Evolutionary conservation across 2,797 vertebrate species (phyloP).

Genomic region (Gallinago stenura): DNA sequence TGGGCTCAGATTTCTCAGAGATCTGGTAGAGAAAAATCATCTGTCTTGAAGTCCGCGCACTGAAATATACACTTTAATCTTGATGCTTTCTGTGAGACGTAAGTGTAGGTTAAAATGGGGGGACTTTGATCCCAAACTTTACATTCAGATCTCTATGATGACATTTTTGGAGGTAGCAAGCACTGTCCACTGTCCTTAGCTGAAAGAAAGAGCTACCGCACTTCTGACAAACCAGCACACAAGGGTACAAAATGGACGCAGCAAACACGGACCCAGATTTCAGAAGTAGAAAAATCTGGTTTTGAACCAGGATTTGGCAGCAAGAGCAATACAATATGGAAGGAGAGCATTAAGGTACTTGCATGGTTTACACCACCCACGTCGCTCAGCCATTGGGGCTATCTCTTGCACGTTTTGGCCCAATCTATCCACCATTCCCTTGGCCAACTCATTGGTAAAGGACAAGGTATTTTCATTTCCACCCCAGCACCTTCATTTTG

Average conservation of each 20-base stretch:
- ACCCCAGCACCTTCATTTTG: neutral
- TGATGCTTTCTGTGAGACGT: neutral
- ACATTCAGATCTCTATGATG: fast-evolving
- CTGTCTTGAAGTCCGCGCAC: neutral
- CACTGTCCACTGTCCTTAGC: neutral
- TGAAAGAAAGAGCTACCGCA: neutral
- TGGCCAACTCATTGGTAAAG: neutral
- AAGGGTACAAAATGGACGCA: neutral
- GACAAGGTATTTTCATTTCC: neutral
- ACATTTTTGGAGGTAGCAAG: neutral
- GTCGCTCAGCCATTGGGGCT: fast-evolving
- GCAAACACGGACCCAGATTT: neutral
- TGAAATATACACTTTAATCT: neutral
- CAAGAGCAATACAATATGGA: neutral
- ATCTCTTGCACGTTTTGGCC: neutral
- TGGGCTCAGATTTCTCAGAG: neutral
- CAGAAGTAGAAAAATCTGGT: neutral
- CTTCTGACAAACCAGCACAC: neutral
- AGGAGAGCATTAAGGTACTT: neutral
- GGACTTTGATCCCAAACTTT: neutral
- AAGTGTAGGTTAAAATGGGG: neutral
- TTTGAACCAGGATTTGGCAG: neutral
- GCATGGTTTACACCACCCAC: neutral
- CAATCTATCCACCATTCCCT: neutral
- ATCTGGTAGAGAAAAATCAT: neutral